Evolutionary conservation across 2,797 vertebrate species (phyloP).

Genomic region (Acanthurus tractus): DNA sequence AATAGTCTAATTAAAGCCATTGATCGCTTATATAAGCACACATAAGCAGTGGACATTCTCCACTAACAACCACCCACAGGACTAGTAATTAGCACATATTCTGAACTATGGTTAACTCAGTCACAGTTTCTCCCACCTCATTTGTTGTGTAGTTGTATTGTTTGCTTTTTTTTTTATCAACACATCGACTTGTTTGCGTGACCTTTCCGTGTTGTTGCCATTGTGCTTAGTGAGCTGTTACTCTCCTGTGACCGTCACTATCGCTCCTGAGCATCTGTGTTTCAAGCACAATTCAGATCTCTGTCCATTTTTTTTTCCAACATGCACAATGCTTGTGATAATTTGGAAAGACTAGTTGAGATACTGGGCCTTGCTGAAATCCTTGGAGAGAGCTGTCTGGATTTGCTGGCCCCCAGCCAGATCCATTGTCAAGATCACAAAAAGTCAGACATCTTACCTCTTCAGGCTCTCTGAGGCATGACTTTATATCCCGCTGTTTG

Average conservation of each 20-base stretch:
- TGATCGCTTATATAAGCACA: conserved; percentile 79
- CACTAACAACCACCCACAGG: conserved; percentile 68
- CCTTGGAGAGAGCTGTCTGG: conserved; percentile 59
- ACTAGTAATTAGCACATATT: conserved; percentile 71
- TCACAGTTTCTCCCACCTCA: conserved; percentile 47
- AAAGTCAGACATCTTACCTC: conserved; percentile 60
- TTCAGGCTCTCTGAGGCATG: conserved; percentile 55
- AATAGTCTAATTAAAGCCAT: conserved; percentile 82
- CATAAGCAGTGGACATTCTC: conserved; percentile 68
- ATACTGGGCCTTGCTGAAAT: conserved; percentile 44
- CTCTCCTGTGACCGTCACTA: conserved; percentile 29
- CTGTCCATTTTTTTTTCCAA: background rate
- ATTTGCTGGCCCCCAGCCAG: conserved; percentile 55
- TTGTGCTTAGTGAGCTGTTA: conserved; percentile 12
- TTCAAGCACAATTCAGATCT: conserved; percentile 51
- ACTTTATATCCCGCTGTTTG: conserved; percentile 62
- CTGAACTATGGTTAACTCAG: conserved; percentile 50
- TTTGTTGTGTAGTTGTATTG: conserved; percentile 26
- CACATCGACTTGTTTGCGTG: conserved; percentile 13
- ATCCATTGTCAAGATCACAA: conserved; percentile 66
- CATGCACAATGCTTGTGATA: conserved; percentile 33
- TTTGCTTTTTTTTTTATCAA: conserved; percentile 2
- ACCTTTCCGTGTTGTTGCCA: conserved; percentile 55
- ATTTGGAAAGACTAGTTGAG: conserved; percentile 33
- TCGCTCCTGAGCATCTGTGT: conserved; percentile 50